A percentile compares a stretch with the other conserved stretches of the same genome.
phyloP scores from a whole-genome alignment of 2,888 invertebrate genomes.

The Ormyrus nitidulus region DNA sequence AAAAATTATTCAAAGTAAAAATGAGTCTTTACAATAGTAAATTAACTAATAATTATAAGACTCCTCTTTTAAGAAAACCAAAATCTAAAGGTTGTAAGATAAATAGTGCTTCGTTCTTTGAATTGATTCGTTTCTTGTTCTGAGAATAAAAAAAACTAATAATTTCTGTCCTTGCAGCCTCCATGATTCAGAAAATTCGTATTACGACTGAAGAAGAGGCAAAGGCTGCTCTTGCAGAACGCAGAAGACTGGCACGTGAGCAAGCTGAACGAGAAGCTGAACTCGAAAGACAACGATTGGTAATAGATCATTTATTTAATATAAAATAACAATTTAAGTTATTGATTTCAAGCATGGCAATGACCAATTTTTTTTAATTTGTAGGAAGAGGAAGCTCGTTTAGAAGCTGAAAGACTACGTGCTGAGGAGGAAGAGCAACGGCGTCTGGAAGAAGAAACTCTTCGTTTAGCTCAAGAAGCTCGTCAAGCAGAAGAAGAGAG shows the following conservation, averaged over 20 bases:
- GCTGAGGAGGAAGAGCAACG: constrained; percentile 91
- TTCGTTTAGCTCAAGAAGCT: constrained; percentile 87
- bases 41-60: too few species aligned
- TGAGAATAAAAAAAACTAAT: neutral
- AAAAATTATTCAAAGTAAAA: too few species aligned
- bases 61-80: too few species aligned
- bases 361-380: constrained; percentile 5
- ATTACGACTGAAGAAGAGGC: constrained; percentile 95
- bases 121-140: too few species aligned
- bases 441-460: constrained; percentile 87
- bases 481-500: constrained; percentile 90
- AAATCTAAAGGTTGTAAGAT: too few species aligned
- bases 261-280: constrained; percentile 95
- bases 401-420: constrained; percentile 83
- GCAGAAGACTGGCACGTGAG: constrained; percentile 90
- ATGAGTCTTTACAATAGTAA: too few species aligned
- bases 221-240: constrained; percentile 94
- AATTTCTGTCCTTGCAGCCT: constrained; percentile 73
- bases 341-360: neutral
- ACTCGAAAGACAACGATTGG: constrained; percentile 82
- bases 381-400: constrained; percentile 83
- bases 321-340: neutral
- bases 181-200: constrained; percentile 82
- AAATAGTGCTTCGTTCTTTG: too few species aligned
- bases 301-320: constrained; percentile 59